Evolutionary conservation across 2,797 vertebrate species (phyloP), one percentile per base, ranked within the genome.

Genomic region (Acanthurus leucopareius): DNA sequence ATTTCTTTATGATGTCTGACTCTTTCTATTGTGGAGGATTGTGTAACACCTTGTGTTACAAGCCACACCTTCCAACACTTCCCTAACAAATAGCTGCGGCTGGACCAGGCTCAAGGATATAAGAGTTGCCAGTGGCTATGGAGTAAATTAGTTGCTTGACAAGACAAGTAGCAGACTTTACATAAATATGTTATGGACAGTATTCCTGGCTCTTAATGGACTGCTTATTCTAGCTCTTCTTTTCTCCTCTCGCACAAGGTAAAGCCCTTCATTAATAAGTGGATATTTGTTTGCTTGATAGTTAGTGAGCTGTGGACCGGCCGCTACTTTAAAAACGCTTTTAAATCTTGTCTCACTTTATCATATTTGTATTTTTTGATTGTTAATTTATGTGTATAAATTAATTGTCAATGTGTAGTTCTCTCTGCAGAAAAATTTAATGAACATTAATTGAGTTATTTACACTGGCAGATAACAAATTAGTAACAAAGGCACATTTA

Each of bases 221-320:
- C 42, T 94, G 16, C 22, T 94, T 16, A 14, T 84, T 15, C 20
- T 94, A n/a, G 2, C 88, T 52, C 13, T 93, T 11, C 20, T 93
- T 14, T 92, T 14, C 77, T 82, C 16, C 5, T 79, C 76, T 44
- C 91, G 94, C 28, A 88, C 16, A 53, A 94, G 95, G 95, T 96
- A 92, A 93, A 74, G 62, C 20, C 44, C 20, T 53, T 54, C 5
- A 47, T 70, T 65, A 1, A 15, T 20, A 8, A 49, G 4, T 15
- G 62, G 7, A 63, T 62, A 19, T 58, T 44, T 68, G 15, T 4
- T 53, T 35, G 20, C n/a, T 51, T 20, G 62, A 15, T 35, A n/a
- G 47, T 15, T 38, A 4, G 19, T 51, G 11, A 51, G 28, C 8
- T 19, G 5, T 32, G n/a, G 6, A 35, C 45, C n/a, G 11, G 2